Evolutionary conservation across 2,113 vertebrate genomes (phyloP).

Genomic region (Rousettus leschenaultii): DNA sequence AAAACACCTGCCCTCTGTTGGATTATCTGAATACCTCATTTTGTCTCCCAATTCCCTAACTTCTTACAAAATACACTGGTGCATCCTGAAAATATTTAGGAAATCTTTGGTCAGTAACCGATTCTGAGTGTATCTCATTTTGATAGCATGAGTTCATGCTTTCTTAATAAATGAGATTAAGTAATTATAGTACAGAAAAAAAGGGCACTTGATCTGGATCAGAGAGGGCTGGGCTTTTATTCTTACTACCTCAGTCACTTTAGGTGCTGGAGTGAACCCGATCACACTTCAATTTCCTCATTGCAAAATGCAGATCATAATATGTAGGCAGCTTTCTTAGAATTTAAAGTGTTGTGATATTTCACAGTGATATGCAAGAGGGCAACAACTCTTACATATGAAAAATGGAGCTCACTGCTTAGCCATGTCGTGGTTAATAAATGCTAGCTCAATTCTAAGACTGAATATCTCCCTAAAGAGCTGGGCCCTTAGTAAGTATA

Average conservation of each 20-base stretch:
- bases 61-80: not conserved
- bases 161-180: not conserved
- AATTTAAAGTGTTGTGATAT: not conserved
- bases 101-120: not conserved
- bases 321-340: not conserved
- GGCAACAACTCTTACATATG: constrained; percentile 84
- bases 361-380: constrained; percentile 79
- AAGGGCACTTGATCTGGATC: accelerated
- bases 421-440: not conserved
- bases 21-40: constrained; percentile 35
- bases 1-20: constrained; percentile 53
- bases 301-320: not conserved
- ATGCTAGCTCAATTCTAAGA: not conserved
- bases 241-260: not conserved
- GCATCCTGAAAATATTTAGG: not conserved
- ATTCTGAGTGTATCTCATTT: not conserved
- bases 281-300: not conserved
- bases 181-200: not conserved
- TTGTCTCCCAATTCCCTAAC: not conserved
- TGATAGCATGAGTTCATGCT: not conserved
- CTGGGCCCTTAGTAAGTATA: not conserved
- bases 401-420: not conserved
- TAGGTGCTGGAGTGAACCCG: not conserved
- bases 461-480: not conserved
- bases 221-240: not conserved